A percentile compares a stretch with the other conserved stretches of the same genome.
Conservation (phyloP, 2,888 invertebrate genomes). For the Conchocele bisecta region DNA sequence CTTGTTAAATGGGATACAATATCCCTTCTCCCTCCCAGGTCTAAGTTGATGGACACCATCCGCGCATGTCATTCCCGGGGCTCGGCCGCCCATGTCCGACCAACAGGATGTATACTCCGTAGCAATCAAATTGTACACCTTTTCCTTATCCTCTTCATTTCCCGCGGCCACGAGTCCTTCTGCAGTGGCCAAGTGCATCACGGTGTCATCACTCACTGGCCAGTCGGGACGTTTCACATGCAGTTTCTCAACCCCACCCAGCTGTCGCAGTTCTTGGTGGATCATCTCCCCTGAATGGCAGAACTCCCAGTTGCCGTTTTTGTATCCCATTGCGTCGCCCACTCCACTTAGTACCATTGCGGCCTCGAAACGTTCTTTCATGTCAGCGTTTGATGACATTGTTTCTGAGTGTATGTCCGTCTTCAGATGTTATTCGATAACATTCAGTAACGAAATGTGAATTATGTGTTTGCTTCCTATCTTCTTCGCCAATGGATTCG, state of each 20-base stretch:
- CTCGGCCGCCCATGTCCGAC: constrained; percentile 72
- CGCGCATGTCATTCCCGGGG: constrained; percentile 22
- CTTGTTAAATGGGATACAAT: constrained; percentile 36
- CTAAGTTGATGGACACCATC: constrained; percentile 2
- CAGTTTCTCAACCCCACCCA: constrained; percentile 75
- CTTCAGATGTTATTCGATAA: too few relatives aligned
- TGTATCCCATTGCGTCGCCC: constrained; percentile 80
- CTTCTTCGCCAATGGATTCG: too few relatives aligned
- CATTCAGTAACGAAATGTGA: too few relatives aligned
- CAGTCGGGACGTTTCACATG: constrained; percentile 67
- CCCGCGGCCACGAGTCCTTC: constrained; percentile 61
- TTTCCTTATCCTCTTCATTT: constrained; percentile 36
- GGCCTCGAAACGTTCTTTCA: constrained; percentile 73
- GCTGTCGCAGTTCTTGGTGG: constrained; percentile 66
- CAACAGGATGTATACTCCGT: constrained; percentile 66
- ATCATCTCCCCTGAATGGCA: constrained; percentile 69
- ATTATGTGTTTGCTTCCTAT: too few relatives aligned
- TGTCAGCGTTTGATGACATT: too few relatives aligned
- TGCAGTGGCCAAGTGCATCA: constrained; percentile 81
- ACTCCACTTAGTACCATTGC: constrained; percentile 80
- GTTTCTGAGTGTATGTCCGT: too few relatives aligned
- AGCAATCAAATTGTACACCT: constrained; percentile 62
- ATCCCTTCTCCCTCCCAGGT: constrained; percentile 5
- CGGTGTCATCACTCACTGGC: constrained; percentile 81
- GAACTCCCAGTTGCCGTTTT: constrained; percentile 78